A percentile compares a stretch with the other conserved stretches of the same genome.
phyloP scores from a whole-genome alignment of 2,888 invertebrate species.

The Gandaritis pyraliata region DNA sequence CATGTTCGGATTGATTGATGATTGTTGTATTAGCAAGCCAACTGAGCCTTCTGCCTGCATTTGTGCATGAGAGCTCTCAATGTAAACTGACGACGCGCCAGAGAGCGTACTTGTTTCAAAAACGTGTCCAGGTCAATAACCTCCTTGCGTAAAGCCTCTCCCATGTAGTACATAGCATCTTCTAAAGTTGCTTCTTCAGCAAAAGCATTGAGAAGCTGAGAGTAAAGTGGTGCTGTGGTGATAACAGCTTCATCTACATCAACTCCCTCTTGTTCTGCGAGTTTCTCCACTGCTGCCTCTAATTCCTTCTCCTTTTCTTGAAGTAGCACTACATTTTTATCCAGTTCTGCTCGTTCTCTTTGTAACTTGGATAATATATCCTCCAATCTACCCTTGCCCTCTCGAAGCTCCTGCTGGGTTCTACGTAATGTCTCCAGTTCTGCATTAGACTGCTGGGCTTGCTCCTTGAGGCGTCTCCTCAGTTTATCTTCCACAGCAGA shows the following conservation, averaged over 20 bases:
- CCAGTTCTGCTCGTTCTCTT: conserved; percentile 91
- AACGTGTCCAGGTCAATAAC: conserved; percentile 98
- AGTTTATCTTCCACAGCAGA: conserved; percentile 98
- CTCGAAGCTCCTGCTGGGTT: conserved; percentile 93
- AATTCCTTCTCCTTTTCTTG: conserved; percentile 95
- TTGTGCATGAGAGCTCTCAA: conserved; percentile 97
- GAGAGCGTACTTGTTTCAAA: conserved; percentile 96
- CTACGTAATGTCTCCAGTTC: conserved; percentile 95
- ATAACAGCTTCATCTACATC: conserved; percentile 98
- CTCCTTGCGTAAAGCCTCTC: conserved; percentile 95
- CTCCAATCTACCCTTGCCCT: conserved; percentile 93
- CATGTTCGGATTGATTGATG: conserved; percentile 8
- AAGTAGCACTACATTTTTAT: conserved; percentile 92
- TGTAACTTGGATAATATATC: conserved; percentile 90
- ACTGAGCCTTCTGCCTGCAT: conserved; percentile 96
- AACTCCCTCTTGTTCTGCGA: conserved; percentile 91
- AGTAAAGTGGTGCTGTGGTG: conserved; percentile 97
- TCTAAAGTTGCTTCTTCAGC: conserved; percentile 99
- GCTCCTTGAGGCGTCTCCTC: conserved; percentile 93
- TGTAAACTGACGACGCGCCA: conserved; percentile 98
- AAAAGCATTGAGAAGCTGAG: conserved; percentile 97
- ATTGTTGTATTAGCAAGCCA: conserved; percentile 85
- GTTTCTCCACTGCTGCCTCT: conserved; percentile 90
- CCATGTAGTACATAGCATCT: conserved; percentile 99
- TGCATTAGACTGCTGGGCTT: conserved; percentile 95